A percentile compares a stretch with the other conserved stretches of the same genome.
These are phyloP conservation scores for Steatornis caripensis DNA, from an alignment of 2,113 vertebrate species.

Conservation along the genomic window DNA sequence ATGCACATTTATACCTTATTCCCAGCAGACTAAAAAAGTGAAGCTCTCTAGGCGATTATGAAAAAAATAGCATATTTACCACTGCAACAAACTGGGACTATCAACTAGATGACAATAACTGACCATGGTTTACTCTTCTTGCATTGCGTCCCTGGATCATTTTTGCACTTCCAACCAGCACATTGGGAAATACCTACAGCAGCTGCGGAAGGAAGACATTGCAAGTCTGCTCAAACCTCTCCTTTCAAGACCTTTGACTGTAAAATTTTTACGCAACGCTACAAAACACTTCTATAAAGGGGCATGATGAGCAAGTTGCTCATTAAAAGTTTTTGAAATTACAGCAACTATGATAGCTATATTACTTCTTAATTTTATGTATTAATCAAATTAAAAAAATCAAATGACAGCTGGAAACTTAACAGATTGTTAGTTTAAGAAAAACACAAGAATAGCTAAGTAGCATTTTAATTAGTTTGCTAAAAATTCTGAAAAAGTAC, in stretches of 20 bases:
- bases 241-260: not conserved
- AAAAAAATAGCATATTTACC: not conserved
- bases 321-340: not conserved
- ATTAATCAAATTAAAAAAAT: not conserved
- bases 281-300: not conserved
- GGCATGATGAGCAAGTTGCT: not conserved
- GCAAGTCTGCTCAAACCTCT: not conserved
- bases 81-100: not conserved
- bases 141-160: not conserved
- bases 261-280: not conserved
- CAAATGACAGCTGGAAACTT: not conserved
- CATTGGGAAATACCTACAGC: not conserved
- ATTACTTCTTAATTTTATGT: not conserved
- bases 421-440: not conserved
- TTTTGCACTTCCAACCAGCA: not conserved
- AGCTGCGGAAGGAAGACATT: not conserved
- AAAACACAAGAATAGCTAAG: not conserved
- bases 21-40: not conserved
- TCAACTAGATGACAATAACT: not conserved
- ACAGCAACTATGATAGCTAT: not conserved
- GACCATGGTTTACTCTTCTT: not conserved
- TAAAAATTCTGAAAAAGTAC: not conserved
- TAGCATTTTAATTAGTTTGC: not conserved
- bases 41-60: not conserved
- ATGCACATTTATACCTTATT: not conserved